Base-by-base conservation (phyloP, 2,888 invertebrate species). In the Calliscelio sp. region DNA sequence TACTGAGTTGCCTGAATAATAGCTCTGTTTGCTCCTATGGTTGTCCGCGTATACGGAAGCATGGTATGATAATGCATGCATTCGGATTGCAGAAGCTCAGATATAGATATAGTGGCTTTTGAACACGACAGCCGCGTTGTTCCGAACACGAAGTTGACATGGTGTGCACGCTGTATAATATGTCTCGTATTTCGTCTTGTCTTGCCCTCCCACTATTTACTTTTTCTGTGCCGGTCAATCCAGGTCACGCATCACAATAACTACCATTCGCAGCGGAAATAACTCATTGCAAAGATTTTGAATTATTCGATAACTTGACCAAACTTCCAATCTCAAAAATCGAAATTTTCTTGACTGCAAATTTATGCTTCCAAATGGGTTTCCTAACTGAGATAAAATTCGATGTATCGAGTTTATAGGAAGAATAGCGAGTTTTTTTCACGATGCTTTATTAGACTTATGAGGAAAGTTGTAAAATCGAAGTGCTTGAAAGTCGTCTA, bases 51-150 rank as follows among this genome's bases (percentile, higher is more conserved):
- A 71, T 70, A 65, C 71, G 70, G 57, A 75, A 81, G 55, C 75
- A 53, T 41, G 57, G 63, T 70, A 75, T 81, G 81, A 82, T 82
- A 82, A 82, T 82, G 81, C 81, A 59, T 82, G 65, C 44, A 82
- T 71, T 70, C 75, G 70, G 41, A 70, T 61, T 75, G 68, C 70
- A 25, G 68, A 5, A 41, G 11, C 38, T 44, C 32, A 20, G 81
- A 55, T 81, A 81, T 75, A 81, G 81, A 81, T 81, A 81, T 81
- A 81, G 46, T 35, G 16, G n/a, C n/a, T 66, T 32, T 0, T 16
- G 65, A 73, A 59, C 73, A 66, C 51, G 73, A 74, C 80, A 59
- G 32, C 25, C 74, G 55, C 74, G 68, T 81, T 81, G 68, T 68
- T 68, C 35, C 32, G 35, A 75, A 66, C 74, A 68, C 74, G 68